phyloP scores from a whole-genome alignment of 2,113 vertebrate genomes.

The Triplophysa dalaica region DNA sequence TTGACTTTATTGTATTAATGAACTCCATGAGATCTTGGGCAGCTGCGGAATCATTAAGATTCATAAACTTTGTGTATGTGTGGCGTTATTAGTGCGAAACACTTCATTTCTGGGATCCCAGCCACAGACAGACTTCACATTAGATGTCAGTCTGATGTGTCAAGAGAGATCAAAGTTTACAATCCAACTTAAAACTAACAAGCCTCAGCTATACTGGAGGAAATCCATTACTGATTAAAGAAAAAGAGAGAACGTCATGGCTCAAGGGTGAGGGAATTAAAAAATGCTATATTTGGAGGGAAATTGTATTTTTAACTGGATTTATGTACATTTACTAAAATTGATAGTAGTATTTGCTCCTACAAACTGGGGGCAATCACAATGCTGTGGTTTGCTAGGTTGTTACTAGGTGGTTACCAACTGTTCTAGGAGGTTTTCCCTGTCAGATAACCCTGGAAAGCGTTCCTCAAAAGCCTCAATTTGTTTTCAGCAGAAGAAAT shows the following conservation, averaged over 20 bases:
- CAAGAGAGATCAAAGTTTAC: slow-evolving; percentile 19
- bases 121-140: slow-evolving; percentile 36
- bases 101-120: slow-evolving; percentile 42
- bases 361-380: too few relatives aligned
- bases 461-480: too few relatives aligned
- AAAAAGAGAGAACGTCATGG: neutral
- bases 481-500: too few relatives aligned
- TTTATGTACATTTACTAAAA: too few relatives aligned
- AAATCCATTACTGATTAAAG: neutral
- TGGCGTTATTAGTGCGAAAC: slow-evolving; percentile 34
- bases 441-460: too few relatives aligned
- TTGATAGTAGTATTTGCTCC: too few relatives aligned
- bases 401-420: too few relatives aligned
- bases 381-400: too few relatives aligned
- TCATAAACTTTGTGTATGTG: slow-evolving; percentile 23
- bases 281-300: neutral
- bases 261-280: too few relatives aligned
- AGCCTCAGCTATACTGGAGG: slow-evolving; percentile 21
- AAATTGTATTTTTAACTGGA: too few relatives aligned
- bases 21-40: slow-evolving; percentile 14
- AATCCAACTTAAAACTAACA: slow-evolving; percentile 2
- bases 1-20: slow-evolving; percentile 19
- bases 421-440: too few relatives aligned
- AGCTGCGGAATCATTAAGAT: slow-evolving; percentile 38
- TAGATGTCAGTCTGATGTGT: slow-evolving; percentile 31